Evolutionary conservation across 2,113 vertebrate genomes (phyloP).

Genomic region (Pelecanoides urinatrix): DNA sequence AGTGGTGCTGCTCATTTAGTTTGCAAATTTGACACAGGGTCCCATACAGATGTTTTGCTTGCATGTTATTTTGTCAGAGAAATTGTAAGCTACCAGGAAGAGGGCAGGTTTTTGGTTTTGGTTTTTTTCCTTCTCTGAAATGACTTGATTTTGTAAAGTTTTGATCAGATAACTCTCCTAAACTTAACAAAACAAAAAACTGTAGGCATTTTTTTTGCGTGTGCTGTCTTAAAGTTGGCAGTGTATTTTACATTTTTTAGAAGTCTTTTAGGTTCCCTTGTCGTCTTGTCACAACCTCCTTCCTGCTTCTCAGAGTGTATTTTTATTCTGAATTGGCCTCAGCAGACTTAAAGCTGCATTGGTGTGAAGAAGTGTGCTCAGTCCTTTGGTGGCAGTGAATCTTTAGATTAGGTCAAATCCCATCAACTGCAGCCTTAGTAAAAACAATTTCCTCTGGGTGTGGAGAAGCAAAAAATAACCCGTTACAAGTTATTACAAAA

Average conservation of each 20-base stretch:
- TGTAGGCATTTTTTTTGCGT: neutral
- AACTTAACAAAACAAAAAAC: neutral
- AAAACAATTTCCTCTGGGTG: neutral
- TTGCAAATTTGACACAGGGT: neutral
- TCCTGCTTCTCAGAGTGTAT: neutral
- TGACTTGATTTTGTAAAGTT: neutral
- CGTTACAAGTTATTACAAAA: neutral
- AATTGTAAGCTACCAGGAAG: neutral
- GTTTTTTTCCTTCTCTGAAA: neutral
- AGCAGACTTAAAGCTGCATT: neutral
- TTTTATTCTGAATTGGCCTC: neutral
- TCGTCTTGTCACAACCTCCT: neutral
- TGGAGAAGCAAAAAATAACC: neutral
- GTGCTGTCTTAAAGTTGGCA: neutral
- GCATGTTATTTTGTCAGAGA: neutral
- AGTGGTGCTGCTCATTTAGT: neutral
- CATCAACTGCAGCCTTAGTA: neutral
- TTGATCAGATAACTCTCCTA: neutral
- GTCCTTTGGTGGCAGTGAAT: neutral
- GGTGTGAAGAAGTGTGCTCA: neutral
- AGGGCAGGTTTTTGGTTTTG: neutral
- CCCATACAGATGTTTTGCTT: neutral
- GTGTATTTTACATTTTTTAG: neutral
- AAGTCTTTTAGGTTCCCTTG: neutral
- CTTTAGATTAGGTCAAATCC: neutral